Evolutionary conservation across 2,888 invertebrate genomes (phyloP).

Genomic region (Himalopsyche kuldschensis): DNA sequence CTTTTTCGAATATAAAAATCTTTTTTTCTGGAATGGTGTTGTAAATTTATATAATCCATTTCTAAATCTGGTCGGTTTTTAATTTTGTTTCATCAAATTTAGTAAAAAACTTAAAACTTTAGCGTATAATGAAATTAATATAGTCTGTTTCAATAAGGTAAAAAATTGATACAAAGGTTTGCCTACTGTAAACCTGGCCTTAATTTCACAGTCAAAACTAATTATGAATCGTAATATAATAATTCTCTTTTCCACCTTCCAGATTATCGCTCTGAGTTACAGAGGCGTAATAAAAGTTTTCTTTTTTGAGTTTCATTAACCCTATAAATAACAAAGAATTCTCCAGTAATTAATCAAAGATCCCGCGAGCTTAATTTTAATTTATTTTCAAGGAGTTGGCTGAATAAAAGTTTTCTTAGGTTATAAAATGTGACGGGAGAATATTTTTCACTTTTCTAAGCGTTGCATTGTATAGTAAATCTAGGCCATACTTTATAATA

Average conservation of each 20-base stretch:
- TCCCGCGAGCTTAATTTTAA: not conserved
- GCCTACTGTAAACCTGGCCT: not conserved
- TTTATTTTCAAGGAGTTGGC: not conserved
- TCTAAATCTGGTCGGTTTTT: not conserved
- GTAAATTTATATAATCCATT: too few species aligned
- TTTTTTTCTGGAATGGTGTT: too few species aligned
- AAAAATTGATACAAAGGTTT: not conserved
- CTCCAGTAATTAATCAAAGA: not conserved
- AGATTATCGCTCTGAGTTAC: not conserved
- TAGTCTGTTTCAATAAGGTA: not conserved
- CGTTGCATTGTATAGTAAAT: not conserved
- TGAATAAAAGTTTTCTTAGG: not conserved
- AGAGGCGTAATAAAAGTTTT: not conserved
- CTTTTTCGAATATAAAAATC: too few species aligned
- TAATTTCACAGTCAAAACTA: not conserved
- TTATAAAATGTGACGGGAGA: not conserved
- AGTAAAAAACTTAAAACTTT: not conserved
- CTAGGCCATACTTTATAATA: too few species aligned
- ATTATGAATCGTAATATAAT: not conserved
- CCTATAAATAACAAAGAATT: not conserved
- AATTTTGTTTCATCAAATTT: not conserved
- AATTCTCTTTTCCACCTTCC: not conserved
- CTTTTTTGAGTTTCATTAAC: not conserved
- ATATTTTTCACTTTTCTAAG: not conserved
- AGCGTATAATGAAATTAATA: not conserved